phyloP scores from a whole-genome alignment of 2,888 invertebrate species.

The Malthinus flaveolus region DNA sequence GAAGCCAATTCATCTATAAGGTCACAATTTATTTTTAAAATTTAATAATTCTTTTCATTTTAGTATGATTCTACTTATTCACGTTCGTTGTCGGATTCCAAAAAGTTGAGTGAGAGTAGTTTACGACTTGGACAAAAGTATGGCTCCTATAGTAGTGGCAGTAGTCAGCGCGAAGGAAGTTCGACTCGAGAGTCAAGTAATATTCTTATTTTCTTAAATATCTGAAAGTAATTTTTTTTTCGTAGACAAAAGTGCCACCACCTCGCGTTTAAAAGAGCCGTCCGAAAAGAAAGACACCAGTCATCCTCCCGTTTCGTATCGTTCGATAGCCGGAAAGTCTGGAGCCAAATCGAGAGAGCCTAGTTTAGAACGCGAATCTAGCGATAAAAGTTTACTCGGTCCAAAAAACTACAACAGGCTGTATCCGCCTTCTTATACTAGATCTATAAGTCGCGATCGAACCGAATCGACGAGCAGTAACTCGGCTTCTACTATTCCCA shows the following conservation, averaged over 20 bases:
- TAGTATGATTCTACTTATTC: constrained; percentile 48
- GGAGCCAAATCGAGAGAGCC: constrained; percentile 58
- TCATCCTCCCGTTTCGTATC: constrained; percentile 57
- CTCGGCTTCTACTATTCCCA: constrained; percentile 43
- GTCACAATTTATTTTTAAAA: background rate
- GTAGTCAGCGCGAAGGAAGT: constrained; percentile 43
- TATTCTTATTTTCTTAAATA: background rate
- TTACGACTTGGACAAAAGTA: constrained; percentile 45
- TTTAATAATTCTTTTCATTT: constrained; percentile 24
- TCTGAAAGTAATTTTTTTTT: background rate
- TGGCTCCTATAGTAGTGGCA: constrained; percentile 37
- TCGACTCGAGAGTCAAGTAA: constrained; percentile 36
- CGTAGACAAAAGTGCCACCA: constrained; percentile 14
- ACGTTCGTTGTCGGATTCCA: constrained; percentile 41
- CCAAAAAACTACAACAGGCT: constrained; percentile 45
- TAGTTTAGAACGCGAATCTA: constrained; percentile 57
- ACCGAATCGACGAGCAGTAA: constrained; percentile 41
- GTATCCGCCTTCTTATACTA: constrained; percentile 57
- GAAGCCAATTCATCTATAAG: background rate
- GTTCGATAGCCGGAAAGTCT: constrained; percentile 45
- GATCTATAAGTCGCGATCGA: constrained; percentile 48
- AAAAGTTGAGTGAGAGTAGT: constrained; percentile 43
- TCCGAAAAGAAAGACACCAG: constrained; percentile 38
- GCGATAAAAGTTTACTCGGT: constrained; percentile 48
- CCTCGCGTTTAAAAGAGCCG: constrained; percentile 36